phyloP scores from a whole-genome alignment of 2,888 invertebrate genomes.

The Mechanitis mazaeus region DNA sequence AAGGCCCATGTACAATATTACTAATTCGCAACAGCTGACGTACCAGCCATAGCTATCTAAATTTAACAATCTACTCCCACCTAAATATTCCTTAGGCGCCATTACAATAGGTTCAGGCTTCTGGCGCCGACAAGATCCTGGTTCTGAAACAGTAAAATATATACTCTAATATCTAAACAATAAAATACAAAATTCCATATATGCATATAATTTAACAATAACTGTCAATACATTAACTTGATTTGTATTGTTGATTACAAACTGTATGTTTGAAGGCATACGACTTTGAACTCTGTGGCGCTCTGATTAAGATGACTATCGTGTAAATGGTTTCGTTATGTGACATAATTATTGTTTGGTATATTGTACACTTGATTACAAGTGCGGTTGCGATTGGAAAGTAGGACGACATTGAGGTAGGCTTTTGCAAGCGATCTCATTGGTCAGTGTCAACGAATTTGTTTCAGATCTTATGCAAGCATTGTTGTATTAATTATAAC shows the following conservation, averaged over 20 bases:
- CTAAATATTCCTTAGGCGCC: conserved; percentile 26
- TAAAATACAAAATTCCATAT: conserved; percentile 32
- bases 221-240: conserved; percentile 19
- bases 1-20: conserved; percentile 21
- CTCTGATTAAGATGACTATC: conserved; percentile 27
- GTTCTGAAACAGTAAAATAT: conserved; percentile 12
- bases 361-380: conserved; percentile 60
- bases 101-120: conserved; percentile 24
- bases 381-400: conserved; percentile 61
- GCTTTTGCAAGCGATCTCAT: conserved; percentile 63
- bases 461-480: conserved; percentile 44
- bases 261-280: conserved; percentile 26
- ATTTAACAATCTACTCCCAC: conserved; percentile 30
- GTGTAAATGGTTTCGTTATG: conserved; percentile 28
- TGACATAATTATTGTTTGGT: conserved; percentile 60
- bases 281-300: conserved; percentile 39
- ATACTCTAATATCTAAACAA: conserved; percentile 8
- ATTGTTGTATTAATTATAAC: conserved; percentile 25
- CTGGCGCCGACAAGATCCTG: conserved; percentile 26
- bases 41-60: conserved; percentile 26
- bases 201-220: conserved; percentile 7
- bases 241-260: conserved; percentile 45
- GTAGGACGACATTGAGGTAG: conserved; percentile 72
- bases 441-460: conserved; percentile 73
- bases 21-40: conserved; percentile 25